Conservation (phyloP, 2,797 vertebrate genomes). For the Paedocypris micromegethes region DNA sequence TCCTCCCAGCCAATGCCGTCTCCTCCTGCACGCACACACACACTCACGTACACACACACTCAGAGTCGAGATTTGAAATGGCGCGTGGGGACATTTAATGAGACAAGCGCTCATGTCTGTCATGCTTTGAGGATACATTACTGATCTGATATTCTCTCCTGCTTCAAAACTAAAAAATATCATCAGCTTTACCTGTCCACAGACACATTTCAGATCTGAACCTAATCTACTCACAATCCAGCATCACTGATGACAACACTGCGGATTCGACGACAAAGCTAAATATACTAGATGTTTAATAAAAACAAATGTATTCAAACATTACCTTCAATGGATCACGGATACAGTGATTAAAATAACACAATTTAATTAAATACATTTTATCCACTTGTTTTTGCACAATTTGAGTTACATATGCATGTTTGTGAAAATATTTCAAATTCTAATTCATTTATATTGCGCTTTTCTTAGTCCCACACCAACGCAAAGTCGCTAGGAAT, state of each 20-base stretch:
- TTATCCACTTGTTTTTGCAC: too few relatives aligned
- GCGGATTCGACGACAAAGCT: slow-evolving; percentile 19
- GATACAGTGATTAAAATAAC: too few relatives aligned
- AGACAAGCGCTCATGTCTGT: slow-evolving; percentile 64
- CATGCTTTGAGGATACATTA: slow-evolving; percentile 62
- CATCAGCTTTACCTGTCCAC: slow-evolving; percentile 51
- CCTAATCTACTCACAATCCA: slow-evolving; percentile 50
- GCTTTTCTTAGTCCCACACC: too few relatives aligned
- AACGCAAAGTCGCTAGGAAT: too few relatives aligned
- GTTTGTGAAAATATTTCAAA: too few relatives aligned
- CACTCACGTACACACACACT: slow-evolving; percentile 25
- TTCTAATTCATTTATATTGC: too few relatives aligned
- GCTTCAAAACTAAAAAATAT: slow-evolving; percentile 61
- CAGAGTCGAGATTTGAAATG: slow-evolving; percentile 61
- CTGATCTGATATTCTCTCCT: slow-evolving; percentile 55
- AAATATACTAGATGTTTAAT: too few relatives aligned
- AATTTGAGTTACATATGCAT: too few relatives aligned
- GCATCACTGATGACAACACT: slow-evolving; percentile 34
- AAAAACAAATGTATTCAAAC: too few relatives aligned
- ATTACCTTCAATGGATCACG: too few relatives aligned
- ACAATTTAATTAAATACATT: too few relatives aligned
- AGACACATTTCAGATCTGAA: slow-evolving; percentile 55
- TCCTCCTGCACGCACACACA: slow-evolving; percentile 38
- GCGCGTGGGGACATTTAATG: slow-evolving; percentile 66
- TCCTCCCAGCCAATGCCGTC: slow-evolving; percentile 60